These are phyloP conservation scores for Drosophila nr. medialis DNA, from an alignment of 2,888 invertebrate genomes.

Conservation along the genomic window DNA sequence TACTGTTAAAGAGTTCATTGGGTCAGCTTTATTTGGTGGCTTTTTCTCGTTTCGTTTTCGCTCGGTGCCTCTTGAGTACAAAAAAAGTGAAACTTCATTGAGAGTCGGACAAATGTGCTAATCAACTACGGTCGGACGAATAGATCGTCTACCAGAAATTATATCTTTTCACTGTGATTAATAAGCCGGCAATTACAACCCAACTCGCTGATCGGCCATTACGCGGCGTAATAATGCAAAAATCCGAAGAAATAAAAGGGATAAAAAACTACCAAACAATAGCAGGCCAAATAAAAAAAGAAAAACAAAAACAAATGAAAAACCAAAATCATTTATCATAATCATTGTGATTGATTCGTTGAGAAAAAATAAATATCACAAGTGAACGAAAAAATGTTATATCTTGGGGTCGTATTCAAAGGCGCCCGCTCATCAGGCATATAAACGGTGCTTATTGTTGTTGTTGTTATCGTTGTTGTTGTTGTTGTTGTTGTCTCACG, in stretches of 20 bases:
- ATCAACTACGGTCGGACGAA: constrained; percentile 56
- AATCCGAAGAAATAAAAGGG: constrained; percentile 30
- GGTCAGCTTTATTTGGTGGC: constrained; percentile 60
- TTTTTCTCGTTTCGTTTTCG: constrained; percentile 36
- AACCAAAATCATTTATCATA: constrained; percentile 82
- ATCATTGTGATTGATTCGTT: constrained; percentile 83
- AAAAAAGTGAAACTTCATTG: constrained; percentile 71
- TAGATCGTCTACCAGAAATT: constrained; percentile 71
- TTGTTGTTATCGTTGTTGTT: constrained; percentile 23
- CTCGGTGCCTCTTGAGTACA: not conserved
- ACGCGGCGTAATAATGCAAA: constrained; percentile 73
- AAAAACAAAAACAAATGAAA: constrained; percentile 72
- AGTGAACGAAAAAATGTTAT: constrained; percentile 59
- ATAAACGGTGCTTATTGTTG: constrained; percentile 68
- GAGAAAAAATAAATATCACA: constrained; percentile 74
- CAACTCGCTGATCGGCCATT: constrained; percentile 71
- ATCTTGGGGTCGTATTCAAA: constrained; percentile 62
- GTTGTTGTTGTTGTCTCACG: constrained; percentile 68
- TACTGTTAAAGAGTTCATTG: constrained; percentile 65
- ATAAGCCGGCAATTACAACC: constrained; percentile 75
- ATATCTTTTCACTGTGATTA: constrained; percentile 76
- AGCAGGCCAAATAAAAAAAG: constrained; percentile 26
- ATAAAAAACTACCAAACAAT: constrained; percentile 55
- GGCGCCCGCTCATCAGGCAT: constrained; percentile 79
- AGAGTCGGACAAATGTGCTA: constrained; percentile 71